phyloP scores from a whole-genome alignment of 2,888 invertebrate genomes.

The Octodonta nipae region DNA sequence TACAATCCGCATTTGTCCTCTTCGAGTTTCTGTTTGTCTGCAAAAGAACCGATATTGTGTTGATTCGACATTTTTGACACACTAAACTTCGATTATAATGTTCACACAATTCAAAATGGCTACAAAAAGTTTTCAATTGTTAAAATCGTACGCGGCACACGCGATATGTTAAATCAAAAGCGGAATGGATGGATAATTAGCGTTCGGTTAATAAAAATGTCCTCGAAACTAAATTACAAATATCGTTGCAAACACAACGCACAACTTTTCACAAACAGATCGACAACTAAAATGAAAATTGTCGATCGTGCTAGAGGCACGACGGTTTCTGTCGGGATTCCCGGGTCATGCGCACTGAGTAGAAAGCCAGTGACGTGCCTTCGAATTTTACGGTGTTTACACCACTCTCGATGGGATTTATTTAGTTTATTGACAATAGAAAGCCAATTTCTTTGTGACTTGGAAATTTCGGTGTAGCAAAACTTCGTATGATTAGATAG shows the following conservation, averaged over 20 bases:
- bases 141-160: neutral
- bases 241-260: neutral
- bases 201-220: neutral
- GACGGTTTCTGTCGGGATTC: conserved; percentile 25
- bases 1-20: conserved; percentile 23
- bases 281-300: conserved; percentile 9
- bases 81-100: conserved; percentile 9
- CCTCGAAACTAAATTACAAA: neutral
- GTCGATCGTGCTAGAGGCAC: conserved; percentile 9
- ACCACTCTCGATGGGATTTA: too few species aligned
- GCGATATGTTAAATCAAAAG: neutral
- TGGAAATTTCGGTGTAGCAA: too few species aligned
- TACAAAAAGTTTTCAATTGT: conserved; percentile 9
- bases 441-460: too few species aligned
- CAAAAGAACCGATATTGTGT: conserved; percentile 15
- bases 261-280: neutral
- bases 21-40: conserved; percentile 24
- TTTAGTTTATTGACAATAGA: too few species aligned
- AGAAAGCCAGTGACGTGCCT: too few species aligned
- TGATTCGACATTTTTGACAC: conserved; percentile 17
- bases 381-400: too few species aligned
- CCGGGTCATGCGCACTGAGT: conserved; percentile 30
- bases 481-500: too few species aligned
- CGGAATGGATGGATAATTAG: neutral
- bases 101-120: too few species aligned